These are phyloP conservation scores for Falco biarmicus DNA, from an alignment of 2,797 vertebrate species.

Conservation along the genomic window DNA sequence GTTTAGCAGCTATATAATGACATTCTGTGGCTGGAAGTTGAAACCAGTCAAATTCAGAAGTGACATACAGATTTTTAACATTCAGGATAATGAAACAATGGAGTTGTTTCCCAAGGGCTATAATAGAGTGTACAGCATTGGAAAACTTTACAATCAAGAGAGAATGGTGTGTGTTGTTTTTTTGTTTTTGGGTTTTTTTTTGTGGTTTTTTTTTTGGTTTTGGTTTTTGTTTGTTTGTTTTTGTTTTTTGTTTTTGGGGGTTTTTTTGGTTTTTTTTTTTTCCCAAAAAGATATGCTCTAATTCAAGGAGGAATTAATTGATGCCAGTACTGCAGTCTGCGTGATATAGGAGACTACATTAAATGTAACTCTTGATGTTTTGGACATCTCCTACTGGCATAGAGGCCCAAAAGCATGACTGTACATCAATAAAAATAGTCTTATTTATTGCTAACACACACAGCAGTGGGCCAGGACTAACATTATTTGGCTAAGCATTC, in stretches of 20 bases:
- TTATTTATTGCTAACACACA: not conserved
- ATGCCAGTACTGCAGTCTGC: not conserved
- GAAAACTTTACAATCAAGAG: slow-evolving; percentile 23
- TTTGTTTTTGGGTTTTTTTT: not conserved
- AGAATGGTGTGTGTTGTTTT: not conserved
- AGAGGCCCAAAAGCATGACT: not conserved
- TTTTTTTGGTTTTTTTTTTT: not conserved
- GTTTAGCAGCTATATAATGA: not conserved
- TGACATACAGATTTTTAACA: not conserved
- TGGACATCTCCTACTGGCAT: not conserved
- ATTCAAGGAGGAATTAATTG: slow-evolving; percentile 32
- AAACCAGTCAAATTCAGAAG: slow-evolving; percentile 27
- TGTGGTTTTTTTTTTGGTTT: too few species aligned
- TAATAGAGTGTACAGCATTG: not conserved
- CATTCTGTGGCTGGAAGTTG: not conserved
- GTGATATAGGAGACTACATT: not conserved
- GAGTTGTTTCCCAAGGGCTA: slow-evolving; percentile 38
- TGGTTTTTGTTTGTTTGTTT: too few species aligned
- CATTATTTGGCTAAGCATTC: slow-evolving; percentile 44
- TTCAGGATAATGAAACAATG: not conserved
- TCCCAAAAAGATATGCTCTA: not conserved
- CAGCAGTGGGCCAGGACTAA: not conserved
- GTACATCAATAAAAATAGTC: not conserved
- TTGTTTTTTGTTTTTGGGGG: too few species aligned
- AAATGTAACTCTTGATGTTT: not conserved